A percentile compares a stretch with the other conserved stretches of the same genome.
Conservation (phyloP, 2,888 invertebrate genomes). For the Apamea anceps region DNA sequence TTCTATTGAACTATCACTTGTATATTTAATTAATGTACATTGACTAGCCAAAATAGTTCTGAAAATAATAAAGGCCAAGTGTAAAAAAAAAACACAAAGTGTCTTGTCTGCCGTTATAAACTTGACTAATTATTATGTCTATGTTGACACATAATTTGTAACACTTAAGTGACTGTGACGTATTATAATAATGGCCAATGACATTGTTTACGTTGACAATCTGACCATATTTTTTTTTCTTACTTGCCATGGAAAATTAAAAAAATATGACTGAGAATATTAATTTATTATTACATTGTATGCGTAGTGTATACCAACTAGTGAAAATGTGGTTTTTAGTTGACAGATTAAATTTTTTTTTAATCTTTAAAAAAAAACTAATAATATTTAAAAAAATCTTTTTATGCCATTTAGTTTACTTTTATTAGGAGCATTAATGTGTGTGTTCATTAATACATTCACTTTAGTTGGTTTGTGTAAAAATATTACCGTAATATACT, state of each 20-base stretch:
- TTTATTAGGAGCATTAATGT: neutral
- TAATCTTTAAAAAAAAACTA: too few species aligned
- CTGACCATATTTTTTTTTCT: neutral
- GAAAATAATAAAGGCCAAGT: neutral
- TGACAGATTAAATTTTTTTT: neutral
- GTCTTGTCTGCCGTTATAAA: neutral
- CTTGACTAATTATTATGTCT: neutral
- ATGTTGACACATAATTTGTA: conserved; percentile 21
- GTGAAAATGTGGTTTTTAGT: neutral
- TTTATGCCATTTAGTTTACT: neutral
- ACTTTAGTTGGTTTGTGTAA: neutral
- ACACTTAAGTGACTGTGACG: neutral
- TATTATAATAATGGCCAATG: conserved; percentile 27
- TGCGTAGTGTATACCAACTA: neutral
- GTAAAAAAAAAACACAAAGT: neutral
- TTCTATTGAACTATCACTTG: neutral
- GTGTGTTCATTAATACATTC: neutral
- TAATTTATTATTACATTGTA: neutral
- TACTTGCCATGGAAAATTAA: neutral
- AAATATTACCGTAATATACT: neutral
- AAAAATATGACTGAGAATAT: neutral
- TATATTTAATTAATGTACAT: neutral
- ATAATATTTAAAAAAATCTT: neutral
- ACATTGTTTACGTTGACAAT: conserved; percentile 11
- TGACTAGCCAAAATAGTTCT: neutral